These are phyloP conservation scores for Mactromeris polynyma DNA, from an alignment of 2,888 invertebrate genomes.

Conservation along the genomic window DNA sequence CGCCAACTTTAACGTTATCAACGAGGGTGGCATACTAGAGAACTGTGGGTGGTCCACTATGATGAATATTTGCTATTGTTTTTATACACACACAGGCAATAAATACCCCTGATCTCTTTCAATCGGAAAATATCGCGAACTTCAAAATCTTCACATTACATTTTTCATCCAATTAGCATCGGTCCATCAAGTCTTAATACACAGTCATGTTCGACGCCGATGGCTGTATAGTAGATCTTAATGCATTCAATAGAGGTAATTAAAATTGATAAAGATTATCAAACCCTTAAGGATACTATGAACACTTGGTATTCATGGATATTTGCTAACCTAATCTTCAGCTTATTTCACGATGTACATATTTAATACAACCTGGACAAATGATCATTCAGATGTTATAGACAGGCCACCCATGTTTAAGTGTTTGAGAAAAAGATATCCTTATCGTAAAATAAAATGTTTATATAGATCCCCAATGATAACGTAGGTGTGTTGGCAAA, in stretches of 20 bases:
- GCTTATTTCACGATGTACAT: slow-evolving; percentile 42
- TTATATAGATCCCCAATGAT: slow-evolving; percentile 38
- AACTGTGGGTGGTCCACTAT: slow-evolving; percentile 47
- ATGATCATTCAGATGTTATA: slow-evolving; percentile 55
- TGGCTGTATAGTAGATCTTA: slow-evolving; percentile 1
- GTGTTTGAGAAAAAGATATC: slow-evolving; percentile 29
- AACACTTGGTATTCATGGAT: slow-evolving; percentile 15
- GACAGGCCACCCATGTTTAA: slow-evolving; percentile 56
- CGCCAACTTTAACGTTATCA: slow-evolving; percentile 5
- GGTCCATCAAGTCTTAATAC: slow-evolving; percentile 28
- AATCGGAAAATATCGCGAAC: slow-evolving; percentile 16
- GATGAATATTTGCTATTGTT: slow-evolving; percentile 42
- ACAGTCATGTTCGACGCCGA: slow-evolving; percentile 16
- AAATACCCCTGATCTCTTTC: slow-evolving; percentile 27
- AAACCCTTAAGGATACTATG: slow-evolving; percentile 33
- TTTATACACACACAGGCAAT: slow-evolving; percentile 31
- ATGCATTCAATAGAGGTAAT: slow-evolving; percentile 35
- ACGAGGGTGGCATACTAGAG: slow-evolving; percentile 37
- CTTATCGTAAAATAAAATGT: slow-evolving; percentile 34
- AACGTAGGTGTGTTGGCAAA: slow-evolving; percentile 20
- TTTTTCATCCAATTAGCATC: slow-evolving; percentile 42
- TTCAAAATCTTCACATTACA: slow-evolving; percentile 18
- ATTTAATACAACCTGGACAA: slow-evolving; percentile 58
- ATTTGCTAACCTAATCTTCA: neutral
- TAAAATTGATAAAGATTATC: slow-evolving; percentile 36